Base-by-base conservation (phyloP, 2,797 vertebrate genomes). In the Pseudotriccus pelzelni region DNA sequence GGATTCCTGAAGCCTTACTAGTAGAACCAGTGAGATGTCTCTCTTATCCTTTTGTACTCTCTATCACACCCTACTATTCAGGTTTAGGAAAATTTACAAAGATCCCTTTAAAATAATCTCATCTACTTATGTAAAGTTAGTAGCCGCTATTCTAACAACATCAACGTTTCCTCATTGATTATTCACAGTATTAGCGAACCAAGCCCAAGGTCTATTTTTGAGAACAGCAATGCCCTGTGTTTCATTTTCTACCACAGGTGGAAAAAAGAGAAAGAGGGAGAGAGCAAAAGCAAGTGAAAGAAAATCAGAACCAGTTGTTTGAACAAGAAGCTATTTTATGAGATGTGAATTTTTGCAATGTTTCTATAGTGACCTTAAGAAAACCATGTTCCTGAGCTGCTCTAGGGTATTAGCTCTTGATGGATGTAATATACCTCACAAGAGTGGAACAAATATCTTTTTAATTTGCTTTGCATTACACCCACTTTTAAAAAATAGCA, bases 401-500 rank as follows among this genome's bases (percentile, higher is more conserved):
- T 83, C 20, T 50, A 67, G 34, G 66, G 8, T 79, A 81, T 93
- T 87, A 69, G 24, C 27, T 85, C 52, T 69, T 89, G 39, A 22
- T 78, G 32, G 22, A 36, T 30, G 3, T 28, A 80, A 60, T 53
- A 58, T 44, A 59, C 16, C 18, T 81, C 43, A 53, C 24, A 93
- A 62, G 70, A 50, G 12, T 55, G 62, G n/a, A 92, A 89, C 20
- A 93, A 91, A 84, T 79, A 85, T 10, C 27, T 37, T 79, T 88
- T 76, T 91, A 30, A 84, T 82, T 81, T 79, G 30, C 9, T 74
- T 91, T 90, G 6, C 53, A 44, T 91, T 88, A 58, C 11, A 91
- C 30, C 22, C 4, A 5, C 58, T 67, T 58, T 59, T 97, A 79
- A 85, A 91, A 93, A 53, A 41, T 66, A 21, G 34, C 27, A 74